Evolutionary conservation across 2,113 vertebrate genomes (phyloP).

Genomic region (Siphamia tubifer): DNA sequence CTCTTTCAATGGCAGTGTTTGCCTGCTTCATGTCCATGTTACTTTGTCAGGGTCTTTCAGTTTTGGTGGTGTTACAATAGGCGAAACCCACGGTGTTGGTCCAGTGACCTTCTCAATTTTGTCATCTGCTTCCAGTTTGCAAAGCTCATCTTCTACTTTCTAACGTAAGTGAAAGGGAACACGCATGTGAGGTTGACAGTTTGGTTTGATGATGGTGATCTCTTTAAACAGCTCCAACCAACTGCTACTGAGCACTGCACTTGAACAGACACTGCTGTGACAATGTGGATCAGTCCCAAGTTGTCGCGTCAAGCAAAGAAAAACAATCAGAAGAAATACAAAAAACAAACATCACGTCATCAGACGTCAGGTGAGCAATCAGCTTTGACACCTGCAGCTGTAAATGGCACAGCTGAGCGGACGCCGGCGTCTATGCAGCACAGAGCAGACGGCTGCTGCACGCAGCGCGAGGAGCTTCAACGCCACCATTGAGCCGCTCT

Average conservation of each 20-base stretch:
- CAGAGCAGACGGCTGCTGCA: too few relatives aligned
- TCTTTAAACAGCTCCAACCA: conserved; percentile 18
- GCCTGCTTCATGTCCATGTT: conserved; percentile 19
- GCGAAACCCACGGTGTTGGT: conserved; percentile 33
- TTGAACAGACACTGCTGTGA: not conserved
- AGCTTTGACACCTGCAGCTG: too few relatives aligned
- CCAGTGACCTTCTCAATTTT: conserved; percentile 20
- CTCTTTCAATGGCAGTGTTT: conserved; percentile 2
- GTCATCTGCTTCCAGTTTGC: not conserved
- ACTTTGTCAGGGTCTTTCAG: conserved; percentile 28
- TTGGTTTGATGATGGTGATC: not conserved
- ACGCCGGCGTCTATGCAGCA: too few relatives aligned
- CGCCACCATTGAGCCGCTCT: too few relatives aligned
- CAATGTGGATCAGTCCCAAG: conserved; percentile 7
- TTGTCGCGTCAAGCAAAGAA: too few relatives aligned
- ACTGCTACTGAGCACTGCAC: conserved; percentile 6
- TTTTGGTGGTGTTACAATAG: conserved; percentile 21
- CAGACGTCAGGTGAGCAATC: too few relatives aligned
- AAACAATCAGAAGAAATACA: too few relatives aligned
- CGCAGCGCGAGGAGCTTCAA: too few relatives aligned
- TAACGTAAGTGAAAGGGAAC: not conserved
- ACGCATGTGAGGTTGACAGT: conserved; percentile 8
- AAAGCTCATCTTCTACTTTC: conserved; percentile 23
- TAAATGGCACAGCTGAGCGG: too few relatives aligned
- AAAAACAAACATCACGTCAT: too few relatives aligned